Percentiles rank a stretch among this genome's conserved stretches.
Evolutionary conservation across 1,140 invertebrate genomes (phyloP).

Genomic region (Trichoplusia ni): DNA sequence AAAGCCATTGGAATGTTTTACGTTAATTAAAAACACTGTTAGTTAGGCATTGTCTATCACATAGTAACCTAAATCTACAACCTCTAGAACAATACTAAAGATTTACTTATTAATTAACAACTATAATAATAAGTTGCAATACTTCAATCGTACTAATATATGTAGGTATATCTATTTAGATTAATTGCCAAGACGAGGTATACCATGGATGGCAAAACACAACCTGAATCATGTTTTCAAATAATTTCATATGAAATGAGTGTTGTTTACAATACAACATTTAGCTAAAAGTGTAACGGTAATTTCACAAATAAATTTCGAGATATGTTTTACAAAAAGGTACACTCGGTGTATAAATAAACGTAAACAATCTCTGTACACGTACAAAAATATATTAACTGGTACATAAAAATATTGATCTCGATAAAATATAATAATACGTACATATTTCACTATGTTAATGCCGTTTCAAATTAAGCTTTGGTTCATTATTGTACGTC

Average conservation of each 20-base stretch:
- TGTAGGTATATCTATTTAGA: conserved; percentile 13
- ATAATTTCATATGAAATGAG: conserved; percentile 32
- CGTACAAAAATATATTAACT: conserved; percentile 73
- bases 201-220: conserved; percentile 58
- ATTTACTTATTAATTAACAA: conserved; percentile 29
- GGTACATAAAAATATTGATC: conserved; percentile 62
- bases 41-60: conserved; percentile 56
- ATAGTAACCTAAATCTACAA: conserved; percentile 50
- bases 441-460: conserved; percentile 2
- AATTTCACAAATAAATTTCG: conserved; percentile 33
- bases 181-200: conserved; percentile 36
- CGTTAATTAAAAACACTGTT: conserved; percentile 30
- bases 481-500: conserved; percentile 17
- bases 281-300: conserved; percentile 23
- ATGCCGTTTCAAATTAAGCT: conserved; percentile 22
- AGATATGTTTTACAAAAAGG: conserved; percentile 70
- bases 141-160: conserved; percentile 27
- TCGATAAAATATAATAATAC: conserved; percentile 45
- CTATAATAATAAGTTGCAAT: conserved; percentile 35
- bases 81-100: conserved; percentile 37
- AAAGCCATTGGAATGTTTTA: conserved; percentile 50
- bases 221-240: conserved; percentile 45
- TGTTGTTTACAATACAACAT: conserved; percentile 18
- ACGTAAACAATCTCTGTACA: conserved; percentile 61
- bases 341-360: conserved; percentile 51